Base-by-base conservation (phyloP, 2,888 invertebrate genomes). In the Liodrosophila aerea region DNA sequence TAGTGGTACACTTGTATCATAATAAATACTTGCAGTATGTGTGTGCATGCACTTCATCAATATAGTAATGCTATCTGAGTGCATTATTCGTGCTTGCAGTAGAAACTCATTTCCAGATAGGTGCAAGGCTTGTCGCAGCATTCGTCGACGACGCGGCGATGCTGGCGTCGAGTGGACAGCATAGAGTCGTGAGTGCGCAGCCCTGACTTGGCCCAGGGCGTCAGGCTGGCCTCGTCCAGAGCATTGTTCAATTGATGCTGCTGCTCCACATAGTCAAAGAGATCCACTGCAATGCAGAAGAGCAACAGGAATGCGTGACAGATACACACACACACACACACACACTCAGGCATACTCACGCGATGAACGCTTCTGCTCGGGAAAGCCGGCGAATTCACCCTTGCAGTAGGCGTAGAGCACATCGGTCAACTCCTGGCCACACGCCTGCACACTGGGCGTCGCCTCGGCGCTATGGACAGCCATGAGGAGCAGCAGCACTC, bases 71-170 rank as follows among this genome's bases (percentile, higher is more conserved):
- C 22, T 5, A 22, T 4, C 22, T 22, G 22, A 22, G 2, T 22
- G 22, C 3, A 22, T 2, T 22, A 2, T 22, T 33, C 54, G 22
- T 53, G 5, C 2, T 4, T 9, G 64, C 77, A 77, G 34, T 73
- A 77, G 18, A 27, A 7, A 0, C 0, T 0, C 18, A 65, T 54
- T 15, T 34, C 15, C 0, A 0, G 0, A 0, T 0, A 2, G 13
- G 0, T 0, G 51, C 77, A 77, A 1, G 59, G 0, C 39, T 67
- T 76, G 4, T 0, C 11, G 61, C 77, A 77, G 2, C 77, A 77
- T 18, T 76, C 76, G 9, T 77, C 70, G 33, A 67, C 83, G 8
- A 77, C 50, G 4, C 73, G 56, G 1, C 84, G 70, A 33, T 33
- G 8, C 2, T 56, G 29, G 0, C 77, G 70, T 9, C 66, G 44